These are phyloP conservation scores for Macrotus californicus DNA, from an alignment of 2,113 vertebrate genomes.

Conservation along the genomic window DNA sequence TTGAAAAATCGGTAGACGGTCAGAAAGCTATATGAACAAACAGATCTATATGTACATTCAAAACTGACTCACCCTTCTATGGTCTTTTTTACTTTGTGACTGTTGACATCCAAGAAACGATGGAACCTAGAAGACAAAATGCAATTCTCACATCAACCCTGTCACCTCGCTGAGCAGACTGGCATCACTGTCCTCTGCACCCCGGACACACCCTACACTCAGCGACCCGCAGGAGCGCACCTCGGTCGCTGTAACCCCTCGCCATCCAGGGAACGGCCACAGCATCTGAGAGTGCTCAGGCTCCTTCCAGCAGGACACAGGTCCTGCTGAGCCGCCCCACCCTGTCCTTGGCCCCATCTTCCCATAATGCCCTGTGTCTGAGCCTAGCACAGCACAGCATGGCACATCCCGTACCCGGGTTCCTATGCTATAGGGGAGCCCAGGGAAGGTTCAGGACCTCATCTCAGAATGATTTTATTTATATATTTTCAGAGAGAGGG, in stretches of 20 bases:
- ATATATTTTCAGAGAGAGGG: no score
- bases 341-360: not conserved
- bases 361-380: not conserved
- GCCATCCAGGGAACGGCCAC: not conserved
- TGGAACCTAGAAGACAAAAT: slow-evolving; percentile 87
- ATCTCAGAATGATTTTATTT: not conserved
- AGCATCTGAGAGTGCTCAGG: not conserved
- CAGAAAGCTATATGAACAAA: slow-evolving; percentile 10
- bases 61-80: slow-evolving; percentile 87
- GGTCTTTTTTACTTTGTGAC: slow-evolving; percentile 90
- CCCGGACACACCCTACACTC: not conserved
- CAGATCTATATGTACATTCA: not conserved
- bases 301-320: not conserved
- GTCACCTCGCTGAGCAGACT: not conserved
- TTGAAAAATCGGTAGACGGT: slow-evolving; percentile 26
- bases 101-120: slow-evolving; percentile 91
- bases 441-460: not conserved
- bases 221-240: not conserved
- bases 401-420: not conserved
- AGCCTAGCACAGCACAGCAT: not conserved
- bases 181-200: not conserved
- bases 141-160: not conserved
- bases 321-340: not conserved
- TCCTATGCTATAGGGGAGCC: not conserved
- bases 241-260: not conserved